These are phyloP conservation scores for Pterois miles DNA, from an alignment of 2,797 vertebrate species.

Conservation along the genomic window DNA sequence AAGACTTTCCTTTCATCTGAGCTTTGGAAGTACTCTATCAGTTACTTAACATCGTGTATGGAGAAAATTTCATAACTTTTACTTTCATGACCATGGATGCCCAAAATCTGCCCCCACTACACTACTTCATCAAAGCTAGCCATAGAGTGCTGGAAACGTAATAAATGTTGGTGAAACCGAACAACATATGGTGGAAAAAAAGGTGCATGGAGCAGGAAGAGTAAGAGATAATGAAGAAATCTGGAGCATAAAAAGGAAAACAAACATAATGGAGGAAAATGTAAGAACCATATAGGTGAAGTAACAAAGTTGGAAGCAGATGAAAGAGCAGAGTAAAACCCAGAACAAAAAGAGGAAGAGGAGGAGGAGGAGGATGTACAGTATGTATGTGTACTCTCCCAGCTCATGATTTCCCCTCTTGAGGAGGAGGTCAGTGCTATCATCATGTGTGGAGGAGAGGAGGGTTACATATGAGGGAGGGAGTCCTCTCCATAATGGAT, in stretches of 20 bases:
- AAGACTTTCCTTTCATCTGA: background rate
- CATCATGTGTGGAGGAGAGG: slow-evolving; percentile 39
- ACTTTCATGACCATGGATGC: background rate
- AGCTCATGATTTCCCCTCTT: slow-evolving; percentile 18
- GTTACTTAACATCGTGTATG: background rate
- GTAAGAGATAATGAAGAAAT: background rate
- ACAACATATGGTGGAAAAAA: background rate
- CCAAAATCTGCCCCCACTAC: background rate
- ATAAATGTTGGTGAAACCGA: background rate
- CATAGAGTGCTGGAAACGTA: background rate
- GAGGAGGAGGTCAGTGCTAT: slow-evolving; percentile 53
- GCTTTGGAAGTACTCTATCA: background rate
- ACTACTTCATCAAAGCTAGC: background rate
- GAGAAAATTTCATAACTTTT: background rate
- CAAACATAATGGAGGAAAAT: slow-evolving; percentile 15
- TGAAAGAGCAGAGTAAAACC: background rate
- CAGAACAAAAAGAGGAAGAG: background rate
- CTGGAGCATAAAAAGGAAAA: background rate
- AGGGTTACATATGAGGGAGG: slow-evolving; percentile 37
- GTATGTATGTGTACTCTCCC: background rate
- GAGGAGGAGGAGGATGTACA: background rate
- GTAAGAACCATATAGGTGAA: slow-evolving; percentile 1
- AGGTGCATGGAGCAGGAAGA: background rate
- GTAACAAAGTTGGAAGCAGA: background rate
- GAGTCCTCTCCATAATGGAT: slow-evolving; percentile 55